phyloP scores from a whole-genome alignment of 1,140 invertebrate species.

The Calliopsis andreniformis region DNA sequence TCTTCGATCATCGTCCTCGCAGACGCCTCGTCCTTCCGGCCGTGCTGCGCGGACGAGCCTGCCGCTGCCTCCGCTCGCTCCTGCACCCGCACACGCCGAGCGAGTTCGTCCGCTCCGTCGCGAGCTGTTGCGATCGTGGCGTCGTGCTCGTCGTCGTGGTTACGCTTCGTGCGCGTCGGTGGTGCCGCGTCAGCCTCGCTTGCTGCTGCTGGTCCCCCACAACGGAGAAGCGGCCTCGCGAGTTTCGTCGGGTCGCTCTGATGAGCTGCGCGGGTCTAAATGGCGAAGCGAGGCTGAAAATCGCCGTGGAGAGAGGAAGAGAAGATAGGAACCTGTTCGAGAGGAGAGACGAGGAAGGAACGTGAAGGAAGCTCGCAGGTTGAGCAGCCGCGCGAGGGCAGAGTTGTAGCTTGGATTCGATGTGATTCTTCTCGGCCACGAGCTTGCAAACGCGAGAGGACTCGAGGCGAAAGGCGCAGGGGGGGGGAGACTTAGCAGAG shows the following conservation, averaged over 20 bases:
- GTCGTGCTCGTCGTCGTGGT: slow-evolving; percentile 44
- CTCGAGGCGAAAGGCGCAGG: background rate
- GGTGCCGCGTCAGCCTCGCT: slow-evolving; percentile 18
- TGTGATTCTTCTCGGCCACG: slow-evolving; percentile 6
- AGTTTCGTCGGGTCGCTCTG: no score
- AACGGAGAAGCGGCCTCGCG: no score
- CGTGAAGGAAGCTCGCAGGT: no score
- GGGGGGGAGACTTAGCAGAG: slow-evolving; percentile 47
- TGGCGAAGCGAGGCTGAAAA: no score
- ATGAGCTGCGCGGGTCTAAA: no score
- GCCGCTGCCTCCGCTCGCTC: background rate
- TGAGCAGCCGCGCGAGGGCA: slow-evolving; percentile 41
- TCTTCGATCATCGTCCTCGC: slow-evolving; percentile 59
- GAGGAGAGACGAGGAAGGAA: slow-evolving; percentile 1
- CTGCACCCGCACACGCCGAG: background rate
- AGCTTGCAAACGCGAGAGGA: background rate
- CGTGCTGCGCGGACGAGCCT: slow-evolving; percentile 22
- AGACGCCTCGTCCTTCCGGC: slow-evolving; percentile 27
- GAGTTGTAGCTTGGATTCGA: slow-evolving; percentile 41
- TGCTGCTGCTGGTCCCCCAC: no score
- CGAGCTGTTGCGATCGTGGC: slow-evolving; percentile 3
- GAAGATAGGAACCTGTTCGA: background rate
- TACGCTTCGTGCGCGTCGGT: slow-evolving; percentile 50
- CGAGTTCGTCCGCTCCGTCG: background rate
- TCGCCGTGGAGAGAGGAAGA: background rate